These are phyloP conservation scores for Neodiprion virginianus DNA, from an alignment of 1,140 invertebrate genomes.

Conservation along the genomic window DNA sequence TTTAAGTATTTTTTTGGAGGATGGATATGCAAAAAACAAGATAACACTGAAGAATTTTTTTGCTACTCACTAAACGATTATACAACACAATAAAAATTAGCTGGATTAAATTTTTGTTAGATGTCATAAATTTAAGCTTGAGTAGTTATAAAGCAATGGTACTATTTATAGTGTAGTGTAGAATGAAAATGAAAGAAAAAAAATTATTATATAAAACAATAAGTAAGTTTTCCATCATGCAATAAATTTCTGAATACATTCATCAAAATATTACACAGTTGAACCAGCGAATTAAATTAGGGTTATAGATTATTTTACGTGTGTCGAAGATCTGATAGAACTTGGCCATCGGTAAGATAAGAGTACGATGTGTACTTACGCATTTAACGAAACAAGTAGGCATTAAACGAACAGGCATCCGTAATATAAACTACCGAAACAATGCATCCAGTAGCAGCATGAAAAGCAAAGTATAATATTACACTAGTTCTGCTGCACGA, in stretches of 20 bases:
- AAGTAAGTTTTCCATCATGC: not conserved
- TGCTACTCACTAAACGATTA: constrained; percentile 19
- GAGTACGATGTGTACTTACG: constrained; percentile 37
- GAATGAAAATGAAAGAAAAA: not conserved
- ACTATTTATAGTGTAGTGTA: too few relatives aligned
- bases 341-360: not conserved
- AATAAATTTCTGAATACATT: not conserved
- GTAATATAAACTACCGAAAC: constrained; percentile 59
- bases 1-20: not conserved
- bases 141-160: too few relatives aligned
- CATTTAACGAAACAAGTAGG: constrained; percentile 39
- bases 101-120: too few relatives aligned
- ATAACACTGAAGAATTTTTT: constrained; percentile 12
- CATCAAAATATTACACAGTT: not conserved
- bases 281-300: not conserved
- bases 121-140: too few relatives aligned
- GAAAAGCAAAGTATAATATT: constrained; percentile 49
- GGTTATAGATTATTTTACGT: too few relatives aligned
- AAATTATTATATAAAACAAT: not conserved
- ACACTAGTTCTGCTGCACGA: constrained; percentile 47
- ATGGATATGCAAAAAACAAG: not conserved
- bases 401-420: constrained; percentile 26
- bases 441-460: constrained; percentile 52
- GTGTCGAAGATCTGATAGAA: too few relatives aligned
- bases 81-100: not conserved